A percentile compares a stretch with the other conserved stretches of the same genome.
These are phyloP conservation scores for Dugesia japonica DNA, from an alignment of 2,888 invertebrate genomes.

Conservation along the genomic window DNA sequence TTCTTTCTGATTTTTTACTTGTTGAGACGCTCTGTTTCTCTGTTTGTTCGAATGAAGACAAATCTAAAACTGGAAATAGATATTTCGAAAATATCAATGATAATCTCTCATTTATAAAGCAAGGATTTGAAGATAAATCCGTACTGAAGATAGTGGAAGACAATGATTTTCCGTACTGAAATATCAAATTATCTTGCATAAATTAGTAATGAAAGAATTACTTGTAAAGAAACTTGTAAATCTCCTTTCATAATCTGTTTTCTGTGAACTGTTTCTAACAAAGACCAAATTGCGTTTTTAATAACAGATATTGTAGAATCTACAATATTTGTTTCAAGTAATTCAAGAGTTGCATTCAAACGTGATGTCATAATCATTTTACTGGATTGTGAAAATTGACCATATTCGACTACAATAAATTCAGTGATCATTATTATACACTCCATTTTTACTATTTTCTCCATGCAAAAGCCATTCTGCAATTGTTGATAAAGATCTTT, in stretches of 20 bases:
- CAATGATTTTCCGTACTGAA: not conserved
- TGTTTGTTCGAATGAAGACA: not conserved
- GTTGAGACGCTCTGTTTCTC: not conserved
- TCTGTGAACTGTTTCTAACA: not conserved
- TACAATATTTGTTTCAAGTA: not conserved
- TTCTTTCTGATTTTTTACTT: too few species aligned
- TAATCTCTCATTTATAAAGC: not conserved
- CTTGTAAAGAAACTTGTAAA: not conserved
- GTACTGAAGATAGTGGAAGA: not conserved
- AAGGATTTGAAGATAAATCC: not conserved
- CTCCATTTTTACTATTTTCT: not conserved
- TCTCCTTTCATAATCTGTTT: not conserved
- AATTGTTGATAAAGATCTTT: not conserved
- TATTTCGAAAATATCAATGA: not conserved
- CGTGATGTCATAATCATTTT: not conserved
- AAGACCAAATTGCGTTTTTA: not conserved
- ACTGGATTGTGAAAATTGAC: not conserved
- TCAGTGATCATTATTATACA: too few species aligned
- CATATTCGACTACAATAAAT: too few species aligned
- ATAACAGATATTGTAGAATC: not conserved
- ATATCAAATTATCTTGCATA: not conserved
- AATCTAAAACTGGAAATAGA: not conserved
- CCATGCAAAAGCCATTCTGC: conserved; percentile 5
- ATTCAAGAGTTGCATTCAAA: not conserved
- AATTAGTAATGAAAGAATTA: not conserved